A percentile compares a stretch with the other conserved stretches of the same genome.
Conservation (phyloP, 2,113 vertebrate species). For the Gallinago media region DNA sequence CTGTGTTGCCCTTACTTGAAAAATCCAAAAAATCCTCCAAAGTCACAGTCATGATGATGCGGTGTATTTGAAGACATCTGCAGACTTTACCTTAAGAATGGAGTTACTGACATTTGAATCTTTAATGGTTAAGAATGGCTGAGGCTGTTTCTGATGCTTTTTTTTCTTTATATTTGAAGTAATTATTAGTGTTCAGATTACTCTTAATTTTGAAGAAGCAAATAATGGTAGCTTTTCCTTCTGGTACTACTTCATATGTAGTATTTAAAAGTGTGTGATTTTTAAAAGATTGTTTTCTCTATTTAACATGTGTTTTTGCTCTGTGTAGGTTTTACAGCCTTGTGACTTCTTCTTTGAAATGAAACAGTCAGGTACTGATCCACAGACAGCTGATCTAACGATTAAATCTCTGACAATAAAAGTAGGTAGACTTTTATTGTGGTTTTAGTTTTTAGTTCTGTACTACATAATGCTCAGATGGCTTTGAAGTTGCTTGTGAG, state of each 20-base stretch:
- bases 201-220: not conserved
- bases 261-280: not conserved
- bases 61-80: not conserved
- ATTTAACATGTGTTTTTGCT: not conserved
- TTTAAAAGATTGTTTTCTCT: not conserved
- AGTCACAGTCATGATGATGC: not conserved
- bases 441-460: not conserved
- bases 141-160: not conserved
- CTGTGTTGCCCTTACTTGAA: not conserved
- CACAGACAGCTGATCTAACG: slow-evolving; percentile 86
- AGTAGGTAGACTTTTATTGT: slow-evolving; percentile 68
- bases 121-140: not conserved
- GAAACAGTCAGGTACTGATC: slow-evolving; percentile 73
- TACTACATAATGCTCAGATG: not conserved
- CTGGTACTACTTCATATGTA: not conserved
- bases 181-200: not conserved
- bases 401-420: slow-evolving; percentile 90
- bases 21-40: not conserved
- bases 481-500: not conserved
- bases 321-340: slow-evolving; percentile 86
- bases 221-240: not conserved
- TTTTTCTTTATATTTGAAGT: not conserved
- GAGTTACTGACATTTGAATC: not conserved
- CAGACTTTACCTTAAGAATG: not conserved
- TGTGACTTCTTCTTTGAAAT: slow-evolving; percentile 91